Conservation (phyloP, 1,140 invertebrate genomes). For the Trypoxylus dichotomus region DNA sequence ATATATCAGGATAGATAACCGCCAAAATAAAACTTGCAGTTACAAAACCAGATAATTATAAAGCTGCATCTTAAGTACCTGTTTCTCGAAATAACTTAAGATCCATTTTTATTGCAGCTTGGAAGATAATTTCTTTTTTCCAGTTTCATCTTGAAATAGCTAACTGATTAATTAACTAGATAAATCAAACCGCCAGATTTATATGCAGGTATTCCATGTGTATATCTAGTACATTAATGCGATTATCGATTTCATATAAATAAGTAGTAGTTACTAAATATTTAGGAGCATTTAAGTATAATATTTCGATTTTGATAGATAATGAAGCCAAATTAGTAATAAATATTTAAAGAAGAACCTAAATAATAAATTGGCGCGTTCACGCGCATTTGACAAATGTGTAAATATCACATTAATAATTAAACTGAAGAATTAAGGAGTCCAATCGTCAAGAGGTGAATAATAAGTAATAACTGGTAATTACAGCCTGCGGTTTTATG, state of each 20-base stretch:
- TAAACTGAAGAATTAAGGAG: background rate
- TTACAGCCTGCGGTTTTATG: no score
- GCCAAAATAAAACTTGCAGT: background rate
- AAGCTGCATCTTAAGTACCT: slow-evolving; percentile 5
- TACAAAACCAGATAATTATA: background rate
- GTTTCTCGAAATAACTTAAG: slow-evolving; percentile 8
- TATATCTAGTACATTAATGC: background rate
- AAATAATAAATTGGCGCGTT: background rate
- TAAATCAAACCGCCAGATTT: background rate
- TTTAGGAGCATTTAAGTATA: background rate
- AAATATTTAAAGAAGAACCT: background rate
- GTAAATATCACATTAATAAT: background rate
- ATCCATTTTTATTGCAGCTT: background rate
- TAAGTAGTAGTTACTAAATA: slow-evolving; percentile 11
- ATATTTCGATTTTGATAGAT: background rate
- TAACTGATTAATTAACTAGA: slow-evolving; percentile 6
- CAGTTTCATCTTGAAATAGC: background rate
- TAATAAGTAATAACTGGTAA: no score
- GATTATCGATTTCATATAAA: background rate
- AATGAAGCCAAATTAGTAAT: background rate
- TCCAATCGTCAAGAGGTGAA: no score
- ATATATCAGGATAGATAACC: background rate
- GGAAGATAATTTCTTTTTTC: slow-evolving; percentile 4
- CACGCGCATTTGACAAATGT: background rate
- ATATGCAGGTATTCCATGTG: background rate